phyloP scores from a whole-genome alignment of 1,140 invertebrate genomes.

The Drosophila saltans region DNA sequence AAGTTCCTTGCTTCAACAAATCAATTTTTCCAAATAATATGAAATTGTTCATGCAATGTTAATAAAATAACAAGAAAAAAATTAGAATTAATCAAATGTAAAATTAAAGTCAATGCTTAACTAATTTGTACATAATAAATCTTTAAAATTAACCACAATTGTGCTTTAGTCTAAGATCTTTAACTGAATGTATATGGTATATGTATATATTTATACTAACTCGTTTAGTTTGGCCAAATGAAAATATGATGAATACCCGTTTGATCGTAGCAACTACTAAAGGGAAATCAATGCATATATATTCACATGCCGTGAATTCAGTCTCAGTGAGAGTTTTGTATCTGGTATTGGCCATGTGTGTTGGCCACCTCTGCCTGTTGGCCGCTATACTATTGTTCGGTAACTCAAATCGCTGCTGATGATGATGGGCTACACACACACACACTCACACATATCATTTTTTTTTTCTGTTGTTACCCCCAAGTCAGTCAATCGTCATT shows the following conservation, averaged over 20 bases:
- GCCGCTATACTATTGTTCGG: conserved; percentile 51
- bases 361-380: conserved; percentile 36
- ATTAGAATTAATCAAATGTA: no score
- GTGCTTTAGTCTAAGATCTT: no score
- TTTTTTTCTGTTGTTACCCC: conserved; percentile 36
- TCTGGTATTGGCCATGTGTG: conserved; percentile 11
- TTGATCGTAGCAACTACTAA: background rate
- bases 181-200: no score
- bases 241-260: background rate
- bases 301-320: background rate
- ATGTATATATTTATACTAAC: no score
- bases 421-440: conserved; percentile 51
- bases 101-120: no score
- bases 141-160: no score
- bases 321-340: conserved; percentile 4
- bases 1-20: no score
- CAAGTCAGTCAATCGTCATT: conserved; percentile 66
- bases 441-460: conserved; percentile 13
- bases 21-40: no score
- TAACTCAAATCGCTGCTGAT: conserved; percentile 62
- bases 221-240: background rate
- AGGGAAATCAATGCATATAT: conserved; percentile 2
- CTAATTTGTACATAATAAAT: no score
- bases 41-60: no score
- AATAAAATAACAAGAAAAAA: no score